Percentiles rank a stretch among this genome's conserved stretches.
Evolutionary conservation across 2,888 invertebrate genomes (phyloP).

Genomic region (Coelogynopora nodosa): DNA sequence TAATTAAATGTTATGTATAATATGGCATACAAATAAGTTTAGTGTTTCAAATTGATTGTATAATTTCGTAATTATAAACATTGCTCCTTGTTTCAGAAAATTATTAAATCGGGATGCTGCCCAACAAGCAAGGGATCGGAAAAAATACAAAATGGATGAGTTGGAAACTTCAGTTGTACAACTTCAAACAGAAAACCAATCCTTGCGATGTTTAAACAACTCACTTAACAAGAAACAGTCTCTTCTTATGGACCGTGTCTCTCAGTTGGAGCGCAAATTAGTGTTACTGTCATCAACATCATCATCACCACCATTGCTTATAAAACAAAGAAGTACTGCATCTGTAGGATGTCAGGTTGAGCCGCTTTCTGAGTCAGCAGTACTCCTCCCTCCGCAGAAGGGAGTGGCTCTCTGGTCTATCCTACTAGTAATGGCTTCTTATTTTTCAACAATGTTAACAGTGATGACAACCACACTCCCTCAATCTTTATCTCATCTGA

Average conservation of each 20-base stretch:
- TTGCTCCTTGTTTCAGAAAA: conserved; percentile 65
- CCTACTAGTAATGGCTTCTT: too few relatives aligned
- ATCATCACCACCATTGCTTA: too few relatives aligned
- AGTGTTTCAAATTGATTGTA: too few relatives aligned
- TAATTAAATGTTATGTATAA: too few relatives aligned
- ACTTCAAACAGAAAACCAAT: not conserved
- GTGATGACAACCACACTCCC: too few relatives aligned
- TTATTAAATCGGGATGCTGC: conserved; percentile 88
- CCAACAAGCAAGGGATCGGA: conserved; percentile 86
- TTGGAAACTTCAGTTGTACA: conserved; percentile 67
- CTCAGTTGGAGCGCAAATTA: not conserved
- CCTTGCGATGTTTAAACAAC: not conserved
- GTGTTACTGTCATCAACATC: not conserved
- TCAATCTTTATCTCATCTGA: too few relatives aligned
- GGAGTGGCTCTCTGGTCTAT: conserved; percentile 6
- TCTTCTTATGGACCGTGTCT: not conserved
- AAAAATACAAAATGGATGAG: conserved; percentile 83
- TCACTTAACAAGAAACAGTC: not conserved
- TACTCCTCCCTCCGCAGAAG: conserved; percentile 29
- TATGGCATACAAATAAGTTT: too few relatives aligned
- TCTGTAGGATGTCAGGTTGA: not conserved
- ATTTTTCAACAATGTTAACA: too few relatives aligned
- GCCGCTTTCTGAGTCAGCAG: conserved; percentile 11
- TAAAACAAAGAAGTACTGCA: not conserved
- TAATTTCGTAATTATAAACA: too few relatives aligned